Conservation (phyloP, 1,140 invertebrate genomes). For the Orussus abietinus region DNA sequence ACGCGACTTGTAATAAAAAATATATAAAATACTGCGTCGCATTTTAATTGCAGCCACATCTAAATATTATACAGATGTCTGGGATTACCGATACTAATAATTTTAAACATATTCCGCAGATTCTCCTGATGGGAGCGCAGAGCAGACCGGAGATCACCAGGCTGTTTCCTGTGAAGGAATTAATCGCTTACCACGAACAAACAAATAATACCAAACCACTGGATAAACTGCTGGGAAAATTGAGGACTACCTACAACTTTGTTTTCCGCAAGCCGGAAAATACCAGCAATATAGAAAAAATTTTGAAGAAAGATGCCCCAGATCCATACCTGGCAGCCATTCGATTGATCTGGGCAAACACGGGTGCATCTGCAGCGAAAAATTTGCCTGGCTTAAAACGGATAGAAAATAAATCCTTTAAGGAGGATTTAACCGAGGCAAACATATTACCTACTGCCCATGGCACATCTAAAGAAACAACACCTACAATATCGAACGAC, state of each 20-base stretch:
- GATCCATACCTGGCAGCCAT: conserved; percentile 5
- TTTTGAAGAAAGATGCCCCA: conserved; percentile 14
- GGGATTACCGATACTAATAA: neutral
- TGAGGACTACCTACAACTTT: conserved; percentile 38
- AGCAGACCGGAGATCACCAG: conserved; percentile 36
- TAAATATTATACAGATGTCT: neutral
- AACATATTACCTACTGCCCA: too few relatives aligned
- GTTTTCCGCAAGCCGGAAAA: conserved; percentile 37
- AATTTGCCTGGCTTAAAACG: neutral
- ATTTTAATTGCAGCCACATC: too few relatives aligned
- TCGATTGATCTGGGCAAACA: conserved; percentile 4
- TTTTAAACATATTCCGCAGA: conserved; percentile 18
- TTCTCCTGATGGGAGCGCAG: conserved; percentile 26
- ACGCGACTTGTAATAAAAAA: too few relatives aligned
- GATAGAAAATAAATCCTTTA: neutral
- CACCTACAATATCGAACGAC: conserved; percentile 10
- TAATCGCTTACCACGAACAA: conserved; percentile 22
- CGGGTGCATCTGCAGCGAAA: neutral
- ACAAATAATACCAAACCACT: conserved; percentile 25
- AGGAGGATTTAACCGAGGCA: too few relatives aligned
- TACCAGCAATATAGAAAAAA: conserved; percentile 31
- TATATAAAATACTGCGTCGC: too few relatives aligned
- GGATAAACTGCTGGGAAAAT: conserved; percentile 37
- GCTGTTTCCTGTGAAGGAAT: conserved; percentile 34
- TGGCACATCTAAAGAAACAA: too few relatives aligned